Evolutionary conservation across 2,888 invertebrate species (phyloP).

Genomic region (Himalopsyche kuldschensis): DNA sequence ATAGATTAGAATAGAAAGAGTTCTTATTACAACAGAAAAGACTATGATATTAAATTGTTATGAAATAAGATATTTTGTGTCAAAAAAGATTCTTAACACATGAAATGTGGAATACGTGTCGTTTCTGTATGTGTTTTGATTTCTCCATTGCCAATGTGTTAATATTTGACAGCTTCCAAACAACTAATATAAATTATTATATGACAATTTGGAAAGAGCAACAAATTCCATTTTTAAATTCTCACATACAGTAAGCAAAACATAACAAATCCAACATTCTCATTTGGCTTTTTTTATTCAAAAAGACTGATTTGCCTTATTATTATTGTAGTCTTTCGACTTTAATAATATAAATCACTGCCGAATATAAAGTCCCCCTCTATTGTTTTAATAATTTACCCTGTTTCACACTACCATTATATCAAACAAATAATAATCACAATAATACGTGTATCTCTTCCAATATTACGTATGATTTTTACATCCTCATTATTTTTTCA

Average conservation of each 20-base stretch:
- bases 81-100: too few relatives aligned
- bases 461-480: conserved; percentile 24
- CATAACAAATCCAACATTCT: background rate
- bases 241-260: background rate
- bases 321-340: background rate
- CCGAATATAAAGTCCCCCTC: background rate
- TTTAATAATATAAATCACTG: background rate
- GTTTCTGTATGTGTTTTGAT: too few relatives aligned
- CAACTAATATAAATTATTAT: too few relatives aligned
- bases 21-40: too few relatives aligned
- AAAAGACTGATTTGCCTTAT: background rate
- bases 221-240: too few relatives aligned
- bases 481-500: conserved; percentile 7
- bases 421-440: conserved; percentile 19
- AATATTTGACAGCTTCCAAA: too few relatives aligned
- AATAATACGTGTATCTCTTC: conserved; percentile 7
- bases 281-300: background rate
- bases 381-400: conserved; percentile 23
- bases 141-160: too few relatives aligned
- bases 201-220: too few relatives aligned
- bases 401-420: conserved; percentile 33
- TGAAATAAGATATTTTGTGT: too few relatives aligned
- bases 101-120: too few relatives aligned
- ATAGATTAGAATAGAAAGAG: too few relatives aligned
- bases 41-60: too few relatives aligned